A percentile compares a stretch with the other conserved stretches of the same genome.
phyloP scores from a whole-genome alignment of 2,888 invertebrate genomes.

The Leucoma salicis region DNA sequence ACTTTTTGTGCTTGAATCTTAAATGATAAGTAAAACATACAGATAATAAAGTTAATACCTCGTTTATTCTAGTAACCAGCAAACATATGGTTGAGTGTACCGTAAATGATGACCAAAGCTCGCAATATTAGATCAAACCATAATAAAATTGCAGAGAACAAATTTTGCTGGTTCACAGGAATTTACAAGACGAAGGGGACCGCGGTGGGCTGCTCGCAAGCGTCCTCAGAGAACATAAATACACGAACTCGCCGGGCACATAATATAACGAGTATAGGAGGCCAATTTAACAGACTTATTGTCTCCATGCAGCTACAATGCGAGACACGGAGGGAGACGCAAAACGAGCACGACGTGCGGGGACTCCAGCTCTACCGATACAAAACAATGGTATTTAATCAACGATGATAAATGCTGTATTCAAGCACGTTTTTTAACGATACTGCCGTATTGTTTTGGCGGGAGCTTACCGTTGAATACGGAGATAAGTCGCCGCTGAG shows the following conservation, averaged over 20 bases:
- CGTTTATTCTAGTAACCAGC: conserved; percentile 21
- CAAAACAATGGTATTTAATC: conserved; percentile 83
- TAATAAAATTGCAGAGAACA: conserved; percentile 44
- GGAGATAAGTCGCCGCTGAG: conserved; percentile 78
- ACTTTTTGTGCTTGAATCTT: conserved; percentile 34
- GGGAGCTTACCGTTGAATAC: conserved; percentile 78
- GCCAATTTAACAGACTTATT: conserved; percentile 82
- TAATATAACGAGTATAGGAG: conserved; percentile 69
- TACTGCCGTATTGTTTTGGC: conserved; percentile 80
- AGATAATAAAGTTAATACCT: conserved; percentile 27
- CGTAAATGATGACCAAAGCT: conserved; percentile 21
- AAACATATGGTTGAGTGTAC: conserved; percentile 20
- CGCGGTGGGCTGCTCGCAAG: conserved; percentile 54
- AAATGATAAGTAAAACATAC: conserved; percentile 41
- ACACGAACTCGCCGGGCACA: conserved; percentile 52
- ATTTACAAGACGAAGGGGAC: conserved; percentile 57
- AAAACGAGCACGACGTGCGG: conserved; percentile 69
- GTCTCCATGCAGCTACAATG: conserved; percentile 76
- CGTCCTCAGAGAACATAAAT: conserved; percentile 57
- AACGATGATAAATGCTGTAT: conserved; percentile 82
- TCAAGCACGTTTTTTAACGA: conserved; percentile 81
- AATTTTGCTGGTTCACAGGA: conserved; percentile 49
- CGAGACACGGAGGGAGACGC: conserved; percentile 66
- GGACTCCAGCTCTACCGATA: conserved; percentile 74
- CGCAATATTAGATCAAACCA: conserved; percentile 38